Evolutionary conservation across 1,140 invertebrate species (phyloP).

Genomic region (Drosophila watanabei): DNA sequence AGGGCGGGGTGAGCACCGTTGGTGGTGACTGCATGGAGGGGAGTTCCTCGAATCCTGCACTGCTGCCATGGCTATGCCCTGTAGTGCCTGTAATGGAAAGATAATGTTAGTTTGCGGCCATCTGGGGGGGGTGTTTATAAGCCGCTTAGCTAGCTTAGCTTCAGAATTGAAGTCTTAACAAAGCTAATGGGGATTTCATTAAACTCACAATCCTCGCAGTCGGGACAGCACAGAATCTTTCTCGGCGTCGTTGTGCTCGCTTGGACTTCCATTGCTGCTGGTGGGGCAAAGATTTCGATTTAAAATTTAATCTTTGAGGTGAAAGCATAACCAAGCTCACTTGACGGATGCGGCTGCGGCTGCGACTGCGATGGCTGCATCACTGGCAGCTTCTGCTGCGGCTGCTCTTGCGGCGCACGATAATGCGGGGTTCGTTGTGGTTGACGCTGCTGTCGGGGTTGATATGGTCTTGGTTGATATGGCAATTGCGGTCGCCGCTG

Average conservation of each 20-base stretch:
- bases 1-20: slow-evolving; percentile 57
- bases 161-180: not conserved
- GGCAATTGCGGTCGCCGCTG: slow-evolving; percentile 1
- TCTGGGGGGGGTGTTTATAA: not conserved
- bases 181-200: not conserved
- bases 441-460: slow-evolving; percentile 9
- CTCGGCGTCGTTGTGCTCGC: slow-evolving; percentile 31
- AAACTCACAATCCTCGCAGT: slow-evolving; percentile 78
- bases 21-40: slow-evolving; percentile 49
- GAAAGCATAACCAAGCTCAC: slow-evolving; percentile 35
- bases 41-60: slow-evolving; percentile 45
- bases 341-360: slow-evolving; percentile 49
- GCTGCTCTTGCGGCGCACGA: slow-evolving; percentile 31
- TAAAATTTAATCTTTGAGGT: slow-evolving; percentile 11
- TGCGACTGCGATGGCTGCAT: slow-evolving; percentile 14
- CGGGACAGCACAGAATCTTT: slow-evolving; percentile 77
- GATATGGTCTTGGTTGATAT: slow-evolving; percentile 30
- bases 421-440: slow-evolving; percentile 2
- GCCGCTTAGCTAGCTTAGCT: not conserved
- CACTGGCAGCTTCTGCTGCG: slow-evolving; percentile 16
- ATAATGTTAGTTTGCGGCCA: not conserved
- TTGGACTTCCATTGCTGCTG: slow-evolving; percentile 53
- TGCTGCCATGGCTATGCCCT: slow-evolving; percentile 41
- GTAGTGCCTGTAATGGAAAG: slow-evolving; percentile 42
- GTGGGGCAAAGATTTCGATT: slow-evolving; percentile 3